phyloP scores from a whole-genome alignment of 2,888 invertebrate species.

The Gastrophysa polygoni region DNA sequence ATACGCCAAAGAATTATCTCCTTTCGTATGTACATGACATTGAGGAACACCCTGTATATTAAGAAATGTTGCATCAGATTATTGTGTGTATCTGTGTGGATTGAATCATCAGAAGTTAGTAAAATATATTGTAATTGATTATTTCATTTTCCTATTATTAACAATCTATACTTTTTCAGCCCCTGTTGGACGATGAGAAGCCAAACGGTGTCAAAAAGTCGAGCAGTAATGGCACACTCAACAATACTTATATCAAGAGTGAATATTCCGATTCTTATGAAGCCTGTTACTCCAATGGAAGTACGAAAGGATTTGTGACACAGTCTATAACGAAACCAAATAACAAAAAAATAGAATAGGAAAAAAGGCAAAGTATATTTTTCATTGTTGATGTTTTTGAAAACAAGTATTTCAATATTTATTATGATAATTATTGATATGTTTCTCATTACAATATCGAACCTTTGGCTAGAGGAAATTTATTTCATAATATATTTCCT shows the following conservation, averaged over 20 bases:
- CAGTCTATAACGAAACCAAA: conserved; percentile 48
- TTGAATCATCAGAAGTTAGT: too few relatives aligned
- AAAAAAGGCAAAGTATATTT: not conserved
- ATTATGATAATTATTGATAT: too few relatives aligned
- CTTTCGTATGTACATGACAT: too few relatives aligned
- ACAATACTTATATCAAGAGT: conserved; percentile 61
- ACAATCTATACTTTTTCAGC: conserved; percentile 64
- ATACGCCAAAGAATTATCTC: too few relatives aligned
- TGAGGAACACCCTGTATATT: too few relatives aligned
- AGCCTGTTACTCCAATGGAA: conserved; percentile 68
- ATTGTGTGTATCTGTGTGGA: too few relatives aligned
- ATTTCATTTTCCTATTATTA: too few relatives aligned
- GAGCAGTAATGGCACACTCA: conserved; percentile 51
- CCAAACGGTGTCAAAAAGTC: conserved; percentile 52
- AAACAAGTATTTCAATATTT: not conserved
- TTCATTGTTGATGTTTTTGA: not conserved
- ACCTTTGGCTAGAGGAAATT: too few relatives aligned
- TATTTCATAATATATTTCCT: too few relatives aligned
- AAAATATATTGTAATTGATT: too few relatives aligned
- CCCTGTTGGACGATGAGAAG: conserved; percentile 64
- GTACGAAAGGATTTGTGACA: conserved; percentile 67
- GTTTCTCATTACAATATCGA: too few relatives aligned
- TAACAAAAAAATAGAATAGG: conserved; percentile 45
- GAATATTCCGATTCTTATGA: conserved; percentile 64
- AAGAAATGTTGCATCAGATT: too few relatives aligned